Base-by-base conservation (phyloP, 2,113 vertebrate species). In the Notarius quadriscutis region DNA sequence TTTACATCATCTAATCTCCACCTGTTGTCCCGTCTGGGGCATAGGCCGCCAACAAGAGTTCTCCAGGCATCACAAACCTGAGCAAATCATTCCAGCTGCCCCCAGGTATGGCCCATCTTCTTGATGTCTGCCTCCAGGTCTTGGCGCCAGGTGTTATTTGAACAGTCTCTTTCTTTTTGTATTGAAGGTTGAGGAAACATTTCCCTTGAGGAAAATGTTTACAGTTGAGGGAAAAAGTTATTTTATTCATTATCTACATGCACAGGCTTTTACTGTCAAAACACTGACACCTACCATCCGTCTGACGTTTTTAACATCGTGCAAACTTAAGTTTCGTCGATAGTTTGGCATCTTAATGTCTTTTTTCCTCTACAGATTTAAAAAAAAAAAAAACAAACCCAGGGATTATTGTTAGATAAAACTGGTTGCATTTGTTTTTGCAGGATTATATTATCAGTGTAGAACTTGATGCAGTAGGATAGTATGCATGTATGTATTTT, bases 331-430 rank as follows among this genome's bases (percentile, higher is more conserved):
- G n/a, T 15, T 57, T 57, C 27, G 34, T 30, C 58, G 50, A 53
- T 55, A 78, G 75, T 80, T 80, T 80, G n/a, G 9, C 14, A 58
- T 80, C 4, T 34, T 80, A 80, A 80, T 80, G 27, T 34, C 7
- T 0, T 51, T n/a, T 27, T 58, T 80, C 27, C 12, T 58, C 8
- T 57, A 57, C n/a, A 30, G 14, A 30, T 79, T 57, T 57, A 10
- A 80, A 27, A 80, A 57, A 30, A 80, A 30, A 80, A 10, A 80
- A 27, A 79, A 57, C 18, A 79, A 30, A 79, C 34, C 8, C 55
- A 58, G 17, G 53, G 53, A 58, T n/a, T 60, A 80, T 80, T 80
- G 55, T 80, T 80, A 58, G 55, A 58, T 41, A 20, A 80, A 80
- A 34, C 22, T 41, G 53, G 4, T 34, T 41, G 34, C 34, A 58